These are phyloP conservation scores for Ephestia elutella DNA, from an alignment of 1,140 invertebrate genomes.

Conservation along the genomic window DNA sequence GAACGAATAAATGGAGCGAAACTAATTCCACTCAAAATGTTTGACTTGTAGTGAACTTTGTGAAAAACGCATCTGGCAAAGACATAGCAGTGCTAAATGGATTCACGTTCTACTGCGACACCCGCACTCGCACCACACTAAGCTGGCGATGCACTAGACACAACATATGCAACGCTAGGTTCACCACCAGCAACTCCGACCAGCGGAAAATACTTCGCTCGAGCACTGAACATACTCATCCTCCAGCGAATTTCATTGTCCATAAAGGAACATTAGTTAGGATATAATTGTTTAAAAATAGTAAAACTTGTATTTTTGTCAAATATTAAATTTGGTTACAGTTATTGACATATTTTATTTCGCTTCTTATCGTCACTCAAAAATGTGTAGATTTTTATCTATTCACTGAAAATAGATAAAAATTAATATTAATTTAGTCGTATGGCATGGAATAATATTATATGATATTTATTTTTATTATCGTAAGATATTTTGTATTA, in stretches of 20 bases:
- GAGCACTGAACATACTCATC: neutral
- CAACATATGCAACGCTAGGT: neutral
- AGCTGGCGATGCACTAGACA: conserved; percentile 3
- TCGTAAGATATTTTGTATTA: too few relatives aligned
- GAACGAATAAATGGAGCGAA: too few relatives aligned
- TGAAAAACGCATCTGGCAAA: conserved; percentile 13
- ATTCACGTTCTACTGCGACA: conserved; percentile 32
- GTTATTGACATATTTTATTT: too few relatives aligned
- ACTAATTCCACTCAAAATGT: neutral
- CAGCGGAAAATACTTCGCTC: neutral
- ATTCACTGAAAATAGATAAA: too few relatives aligned
- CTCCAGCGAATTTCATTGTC: neutral
- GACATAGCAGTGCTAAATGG: conserved; percentile 25
- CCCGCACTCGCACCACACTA: neutral
- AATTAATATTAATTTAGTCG: too few relatives aligned
- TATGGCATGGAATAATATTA: too few relatives aligned
- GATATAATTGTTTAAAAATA: too few relatives aligned
- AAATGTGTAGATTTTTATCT: too few relatives aligned
- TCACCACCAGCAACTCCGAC: neutral
- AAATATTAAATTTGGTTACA: too few relatives aligned
- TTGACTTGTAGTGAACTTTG: conserved; percentile 7
- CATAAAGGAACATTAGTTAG: neutral
- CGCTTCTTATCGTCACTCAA: too few relatives aligned
- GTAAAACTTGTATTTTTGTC: too few relatives aligned
- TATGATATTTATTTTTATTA: too few relatives aligned